Conservation (phyloP, 2,888 invertebrate genomes). For the Coelinius sp. region DNA sequence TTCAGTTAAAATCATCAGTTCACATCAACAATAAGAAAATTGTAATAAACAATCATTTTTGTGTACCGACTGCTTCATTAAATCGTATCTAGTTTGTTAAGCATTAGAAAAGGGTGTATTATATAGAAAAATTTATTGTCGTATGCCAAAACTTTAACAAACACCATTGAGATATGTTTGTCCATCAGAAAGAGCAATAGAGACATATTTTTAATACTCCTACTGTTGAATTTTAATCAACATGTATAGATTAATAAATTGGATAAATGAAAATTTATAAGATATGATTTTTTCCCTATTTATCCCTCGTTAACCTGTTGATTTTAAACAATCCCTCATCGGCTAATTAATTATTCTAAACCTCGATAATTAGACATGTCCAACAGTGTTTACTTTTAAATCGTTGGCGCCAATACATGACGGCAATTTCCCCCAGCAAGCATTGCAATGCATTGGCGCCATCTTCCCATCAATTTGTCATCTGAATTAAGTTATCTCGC, state of each 20-base stretch:
- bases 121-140: constrained; percentile 4
- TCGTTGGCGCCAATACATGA: too few relatives aligned
- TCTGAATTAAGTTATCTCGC: too few relatives aligned
- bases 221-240: constrained; percentile 44
- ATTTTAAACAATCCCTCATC: too few relatives aligned
- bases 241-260: constrained; percentile 27
- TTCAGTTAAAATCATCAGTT: not conserved
- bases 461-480: too few relatives aligned
- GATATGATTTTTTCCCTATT: not conserved
- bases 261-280: constrained; percentile 18
- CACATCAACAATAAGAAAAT: constrained; percentile 22
- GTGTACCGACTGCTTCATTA: not conserved
- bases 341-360: too few relatives aligned
- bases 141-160: constrained; percentile 11
- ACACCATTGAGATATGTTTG: not conserved
- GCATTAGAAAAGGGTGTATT: not conserved
- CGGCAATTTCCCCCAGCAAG: too few relatives aligned
- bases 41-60: constrained; percentile 14
- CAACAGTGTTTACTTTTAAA: too few relatives aligned
- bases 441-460: too few relatives aligned
- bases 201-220: constrained; percentile 52
- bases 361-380: too few relatives aligned
- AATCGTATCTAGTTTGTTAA: constrained; percentile 27
- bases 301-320: not conserved
- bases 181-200: constrained; percentile 36